Percentiles rank a stretch among this genome's conserved stretches.
These are phyloP conservation scores for Oopsacas minuta DNA, from an alignment of 37 sponge, comb jelly and placozoan genomes.

Conservation along the genomic window DNA sequence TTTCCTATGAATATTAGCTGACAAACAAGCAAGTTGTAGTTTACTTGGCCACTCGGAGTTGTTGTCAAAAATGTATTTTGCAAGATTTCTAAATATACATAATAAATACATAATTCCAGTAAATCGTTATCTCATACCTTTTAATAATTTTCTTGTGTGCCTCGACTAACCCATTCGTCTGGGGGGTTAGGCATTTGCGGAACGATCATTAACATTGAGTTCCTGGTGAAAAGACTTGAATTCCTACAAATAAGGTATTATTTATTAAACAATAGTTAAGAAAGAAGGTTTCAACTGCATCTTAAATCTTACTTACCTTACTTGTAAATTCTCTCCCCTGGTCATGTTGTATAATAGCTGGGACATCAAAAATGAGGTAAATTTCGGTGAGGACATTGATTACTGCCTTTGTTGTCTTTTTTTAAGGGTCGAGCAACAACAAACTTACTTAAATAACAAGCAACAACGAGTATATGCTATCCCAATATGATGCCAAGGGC, in stretches of 20 bases:
- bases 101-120: no score
- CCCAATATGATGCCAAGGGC: conserved; percentile 10
- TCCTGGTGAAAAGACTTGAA: neutral
- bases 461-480: conserved; percentile 12
- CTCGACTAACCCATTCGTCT: conserved; percentile 5
- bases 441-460: conserved; percentile 12
- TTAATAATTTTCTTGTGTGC: neutral
- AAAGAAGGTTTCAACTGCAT: neutral
- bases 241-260: neutral
- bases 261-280: neutral
- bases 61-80: neutral
- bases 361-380: conserved; percentile 15
- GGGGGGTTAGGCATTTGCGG: neutral
- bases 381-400: neutral
- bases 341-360: conserved; percentile 4
- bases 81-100: neutral
- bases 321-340: conserved; percentile 15
- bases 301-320: neutral
- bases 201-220: neutral
- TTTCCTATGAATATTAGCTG: conserved; percentile 9
- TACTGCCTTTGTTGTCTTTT: conserved; percentile 2
- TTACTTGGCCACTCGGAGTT: neutral
- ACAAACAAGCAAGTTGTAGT: conserved; percentile 17
- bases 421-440: conserved; percentile 13
- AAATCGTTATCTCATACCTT: neutral